phyloP scores from a whole-genome alignment of 2,113 vertebrate genomes.

The Oreochromis aureus region DNA sequence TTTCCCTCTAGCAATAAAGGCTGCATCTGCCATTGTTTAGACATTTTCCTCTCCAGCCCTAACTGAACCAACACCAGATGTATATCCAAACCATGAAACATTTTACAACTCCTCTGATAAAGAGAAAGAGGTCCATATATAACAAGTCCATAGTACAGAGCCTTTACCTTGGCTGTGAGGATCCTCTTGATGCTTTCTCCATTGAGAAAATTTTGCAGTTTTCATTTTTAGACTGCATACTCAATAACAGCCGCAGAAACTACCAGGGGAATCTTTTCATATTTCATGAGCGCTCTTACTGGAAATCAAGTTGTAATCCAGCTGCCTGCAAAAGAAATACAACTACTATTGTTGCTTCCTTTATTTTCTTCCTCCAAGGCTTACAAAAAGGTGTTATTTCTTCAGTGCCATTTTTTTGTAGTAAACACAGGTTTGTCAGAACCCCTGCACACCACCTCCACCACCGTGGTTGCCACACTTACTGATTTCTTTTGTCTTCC shows the following conservation, averaged over 20 bases:
- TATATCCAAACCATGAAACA: not conserved
- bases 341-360: not conserved
- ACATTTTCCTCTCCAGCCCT: not conserved
- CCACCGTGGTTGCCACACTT: not conserved
- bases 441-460: not conserved
- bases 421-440: not conserved
- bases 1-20: not conserved
- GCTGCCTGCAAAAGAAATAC: not conserved
- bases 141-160: not conserved
- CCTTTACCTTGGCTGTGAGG: not conserved
- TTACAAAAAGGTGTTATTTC: not conserved
- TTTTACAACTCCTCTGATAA: not conserved
- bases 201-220: not conserved
- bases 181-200: not conserved
- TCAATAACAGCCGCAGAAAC: not conserved
- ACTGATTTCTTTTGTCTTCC: slow-evolving; percentile 17
- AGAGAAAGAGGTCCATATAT: not conserved
- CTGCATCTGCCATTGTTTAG: not conserved
- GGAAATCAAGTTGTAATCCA: slow-evolving; percentile 4
- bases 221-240: not conserved
- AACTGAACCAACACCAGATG: not conserved
- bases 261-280: not conserved
- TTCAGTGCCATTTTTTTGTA: not conserved
- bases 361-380: not conserved
- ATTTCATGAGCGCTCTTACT: not conserved